A percentile compares a stretch with the other conserved stretches of the same genome.
Conservation (phyloP, 1,140 invertebrate genomes). For the Sycobia sp. region DNA sequence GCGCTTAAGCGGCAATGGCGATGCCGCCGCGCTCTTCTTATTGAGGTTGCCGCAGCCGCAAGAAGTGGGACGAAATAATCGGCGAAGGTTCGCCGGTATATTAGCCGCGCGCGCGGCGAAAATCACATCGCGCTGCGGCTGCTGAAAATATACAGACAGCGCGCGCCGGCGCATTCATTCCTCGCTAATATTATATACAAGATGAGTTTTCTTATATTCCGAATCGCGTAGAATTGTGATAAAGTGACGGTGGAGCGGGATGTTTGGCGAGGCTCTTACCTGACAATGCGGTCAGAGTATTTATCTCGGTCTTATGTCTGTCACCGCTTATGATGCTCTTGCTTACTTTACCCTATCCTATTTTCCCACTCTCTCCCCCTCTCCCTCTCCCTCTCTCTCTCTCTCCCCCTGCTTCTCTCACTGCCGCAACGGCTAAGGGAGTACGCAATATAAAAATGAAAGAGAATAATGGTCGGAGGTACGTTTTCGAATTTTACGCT, state of each 20-base stretch:
- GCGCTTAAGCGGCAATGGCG: too few species aligned
- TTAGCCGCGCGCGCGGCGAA: background rate
- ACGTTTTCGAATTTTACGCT: background rate
- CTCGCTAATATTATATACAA: too few species aligned
- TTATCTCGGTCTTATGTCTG: background rate
- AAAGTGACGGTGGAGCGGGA: background rate
- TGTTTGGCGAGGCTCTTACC: background rate
- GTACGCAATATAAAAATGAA: constrained; percentile 16
- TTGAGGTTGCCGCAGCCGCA: constrained; percentile 12
- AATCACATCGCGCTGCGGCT: background rate
- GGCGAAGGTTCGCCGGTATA: constrained; percentile 11
- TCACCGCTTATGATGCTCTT: background rate
- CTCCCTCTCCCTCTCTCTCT: background rate
- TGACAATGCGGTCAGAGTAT: constrained; percentile 22
- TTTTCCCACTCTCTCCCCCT: too few species aligned
- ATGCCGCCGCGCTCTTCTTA: too few species aligned
- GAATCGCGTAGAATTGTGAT: constrained; percentile 1
- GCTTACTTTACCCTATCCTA: background rate
- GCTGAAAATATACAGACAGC: too few species aligned
- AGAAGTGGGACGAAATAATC: constrained; percentile 21
- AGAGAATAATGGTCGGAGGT: background rate
- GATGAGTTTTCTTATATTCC: constrained; percentile 2
- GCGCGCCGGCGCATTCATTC: too few species aligned
- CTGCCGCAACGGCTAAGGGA: background rate
- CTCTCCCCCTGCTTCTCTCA: too few species aligned